Evolutionary conservation across 2,797 vertebrate genomes (phyloP).

Genomic region (Coluber constrictor): DNA sequence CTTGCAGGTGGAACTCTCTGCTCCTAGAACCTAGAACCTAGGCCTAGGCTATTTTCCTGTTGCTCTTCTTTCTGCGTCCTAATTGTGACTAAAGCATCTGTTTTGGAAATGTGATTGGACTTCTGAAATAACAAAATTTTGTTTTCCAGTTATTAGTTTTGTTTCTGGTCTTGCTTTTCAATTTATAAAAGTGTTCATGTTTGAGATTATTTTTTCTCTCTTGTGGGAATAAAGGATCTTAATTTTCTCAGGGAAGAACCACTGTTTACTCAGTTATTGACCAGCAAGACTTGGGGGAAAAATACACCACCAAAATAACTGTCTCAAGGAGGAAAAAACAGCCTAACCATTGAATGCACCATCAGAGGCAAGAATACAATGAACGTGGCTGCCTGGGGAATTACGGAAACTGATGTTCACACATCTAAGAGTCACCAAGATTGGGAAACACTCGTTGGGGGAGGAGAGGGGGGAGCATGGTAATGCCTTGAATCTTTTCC

Average conservation of each 20-base stretch:
- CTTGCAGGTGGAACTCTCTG: too few species aligned
- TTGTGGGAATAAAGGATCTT: not conserved
- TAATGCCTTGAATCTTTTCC: not conserved
- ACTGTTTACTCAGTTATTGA: not conserved
- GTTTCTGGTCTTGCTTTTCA: not conserved
- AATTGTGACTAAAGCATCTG: not conserved
- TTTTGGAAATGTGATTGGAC: not conserved
- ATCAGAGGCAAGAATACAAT: not conserved
- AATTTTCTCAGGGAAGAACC: not conserved
- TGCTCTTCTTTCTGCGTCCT: not conserved
- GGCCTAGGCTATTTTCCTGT: too few species aligned
- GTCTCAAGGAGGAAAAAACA: not conserved
- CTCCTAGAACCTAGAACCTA: too few species aligned
- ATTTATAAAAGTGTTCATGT: not conserved
- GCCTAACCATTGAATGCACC: not conserved
- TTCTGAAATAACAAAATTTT: not conserved
- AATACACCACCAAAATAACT: not conserved
- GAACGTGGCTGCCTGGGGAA: not conserved
- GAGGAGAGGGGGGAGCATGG: not conserved
- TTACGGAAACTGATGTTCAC: not conserved
- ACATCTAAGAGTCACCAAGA: not conserved
- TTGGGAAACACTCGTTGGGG: not conserved
- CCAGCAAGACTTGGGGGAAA: not conserved
- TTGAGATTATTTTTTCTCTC: not conserved
- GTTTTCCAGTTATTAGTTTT: not conserved